Evolutionary conservation across 2,797 vertebrate genomes (phyloP), one percentile per base, ranked within the genome.

Genomic region (Melanotaenia boesemani): DNA sequence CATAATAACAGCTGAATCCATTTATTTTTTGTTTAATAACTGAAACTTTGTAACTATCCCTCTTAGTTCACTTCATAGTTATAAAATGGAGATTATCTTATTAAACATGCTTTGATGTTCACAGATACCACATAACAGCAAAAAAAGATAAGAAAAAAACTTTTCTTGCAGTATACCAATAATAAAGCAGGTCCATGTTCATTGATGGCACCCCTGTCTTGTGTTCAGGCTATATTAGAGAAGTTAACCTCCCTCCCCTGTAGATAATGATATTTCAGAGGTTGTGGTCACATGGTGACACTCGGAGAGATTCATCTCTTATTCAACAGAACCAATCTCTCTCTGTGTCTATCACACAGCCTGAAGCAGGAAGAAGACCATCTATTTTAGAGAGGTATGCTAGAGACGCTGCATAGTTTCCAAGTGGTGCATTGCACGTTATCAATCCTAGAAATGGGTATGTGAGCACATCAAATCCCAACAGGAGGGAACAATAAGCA

Each of bases 201-300:
- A 86, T 76, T 87, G 74, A 82, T 82, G 79, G 83, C 61, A 70
- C 41, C 74, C 59, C 70, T 88, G 76, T 83, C 89, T 85, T 88
- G 83, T 86, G 86, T 88, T 88, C 83, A 76, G 79, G 85, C 83
- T 86, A 84, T 91, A 94, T 93, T 92, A 91, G 87, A 91, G 80
- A 92, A 88, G 85, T 94, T 92, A 92, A 92, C 91, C 92, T 89
- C 79, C 73, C 73, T 88, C 87, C 81, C 86, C 82, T 90, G 88
- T 83, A 93, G 94, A 93, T 94, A 93, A 93, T 92, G 89, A 93
- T 92, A 91, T 94, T 93, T 93, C 88, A 91, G 85, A 89, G 92
- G 89, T 90, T 77, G 74, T 76, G 84, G 84, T 80, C 3, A 79
- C 77, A 74, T 60, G 66, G 90, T 89, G 90, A 91, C 91, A 93